These are phyloP conservation scores for Drosophila quinaria DNA, from an alignment of 2,888 invertebrate genomes.

Conservation along the genomic window DNA sequence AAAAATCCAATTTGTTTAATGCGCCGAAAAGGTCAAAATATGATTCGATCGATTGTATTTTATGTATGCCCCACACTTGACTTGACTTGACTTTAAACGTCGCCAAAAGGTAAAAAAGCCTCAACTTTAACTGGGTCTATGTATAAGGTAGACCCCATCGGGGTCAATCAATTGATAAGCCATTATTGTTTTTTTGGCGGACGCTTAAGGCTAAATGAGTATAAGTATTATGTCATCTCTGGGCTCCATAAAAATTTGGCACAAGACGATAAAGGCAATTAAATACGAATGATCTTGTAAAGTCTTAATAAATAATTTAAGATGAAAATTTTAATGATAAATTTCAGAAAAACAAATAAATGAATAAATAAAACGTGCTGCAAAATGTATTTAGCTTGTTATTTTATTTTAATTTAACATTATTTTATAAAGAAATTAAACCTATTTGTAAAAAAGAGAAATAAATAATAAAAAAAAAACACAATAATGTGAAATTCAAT, in stretches of 20 bases:
- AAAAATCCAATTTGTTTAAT: conserved; percentile 50
- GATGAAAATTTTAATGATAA: neutral
- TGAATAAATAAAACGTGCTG: too few relatives aligned
- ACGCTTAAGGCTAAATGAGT: conserved; percentile 12
- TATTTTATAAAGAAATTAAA: too few relatives aligned
- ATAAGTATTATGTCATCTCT: conserved; percentile 11
- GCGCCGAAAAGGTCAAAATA: conserved; percentile 50
- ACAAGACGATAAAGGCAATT: neutral
- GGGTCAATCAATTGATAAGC: conserved; percentile 27
- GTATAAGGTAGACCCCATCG: conserved; percentile 5
- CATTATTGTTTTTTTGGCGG: conserved; percentile 7
- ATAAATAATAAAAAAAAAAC: too few relatives aligned
- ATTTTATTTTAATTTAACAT: too few relatives aligned
- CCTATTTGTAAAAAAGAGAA: too few relatives aligned
- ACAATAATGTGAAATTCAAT: too few relatives aligned
- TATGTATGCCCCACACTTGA: conserved; percentile 37
- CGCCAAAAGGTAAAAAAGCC: conserved; percentile 9
- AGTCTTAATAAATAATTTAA: neutral
- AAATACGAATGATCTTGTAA: neutral
- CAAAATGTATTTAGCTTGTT: too few relatives aligned
- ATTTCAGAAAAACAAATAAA: too few relatives aligned
- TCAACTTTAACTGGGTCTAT: conserved; percentile 35
- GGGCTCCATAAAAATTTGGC: conserved; percentile 1
- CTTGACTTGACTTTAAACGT: conserved; percentile 29
- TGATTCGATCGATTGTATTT: conserved; percentile 33